A percentile compares a stretch with the other conserved stretches of the same genome.
Conservation (phyloP, 2,113 vertebrate genomes). For the Lepisosteus osseus region DNA sequence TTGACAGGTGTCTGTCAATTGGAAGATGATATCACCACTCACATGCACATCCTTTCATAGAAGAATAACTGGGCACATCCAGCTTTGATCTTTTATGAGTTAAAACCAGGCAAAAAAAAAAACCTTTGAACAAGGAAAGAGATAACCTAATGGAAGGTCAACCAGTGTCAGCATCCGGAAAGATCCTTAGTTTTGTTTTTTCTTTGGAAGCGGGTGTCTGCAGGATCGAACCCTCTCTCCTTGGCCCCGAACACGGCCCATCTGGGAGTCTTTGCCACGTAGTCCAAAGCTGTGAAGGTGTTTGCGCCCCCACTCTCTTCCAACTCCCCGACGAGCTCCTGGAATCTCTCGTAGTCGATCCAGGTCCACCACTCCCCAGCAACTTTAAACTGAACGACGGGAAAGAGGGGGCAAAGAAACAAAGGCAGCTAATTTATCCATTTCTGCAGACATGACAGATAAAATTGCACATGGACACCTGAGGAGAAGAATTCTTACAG, state of each 20-base stretch:
- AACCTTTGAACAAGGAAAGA: background rate
- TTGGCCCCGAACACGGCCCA: slow-evolving; percentile 85
- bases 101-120: no score
- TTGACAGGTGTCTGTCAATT: no score
- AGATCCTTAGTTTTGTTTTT: slow-evolving; percentile 78
- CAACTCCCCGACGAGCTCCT: slow-evolving; percentile 65
- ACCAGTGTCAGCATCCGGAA: slow-evolving; percentile 77
- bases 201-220: slow-evolving; percentile 75
- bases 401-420: background rate
- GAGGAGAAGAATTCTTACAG: background rate
- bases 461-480: background rate
- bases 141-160: background rate
- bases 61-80: no score
- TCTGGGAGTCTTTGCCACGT: slow-evolving; percentile 73
- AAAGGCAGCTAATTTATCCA: background rate
- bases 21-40: no score
- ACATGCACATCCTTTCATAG: no score
- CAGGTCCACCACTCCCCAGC: slow-evolving; percentile 82
- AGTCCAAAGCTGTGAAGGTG: slow-evolving; percentile 77
- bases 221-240: slow-evolving; percentile 85
- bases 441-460: background rate
- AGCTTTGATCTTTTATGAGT: no score
- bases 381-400: slow-evolving; percentile 78
- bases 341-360: slow-evolving; percentile 88
- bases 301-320: slow-evolving; percentile 55